Conservation (phyloP, 2,888 invertebrate species). For the Phorcus lineatus region DNA sequence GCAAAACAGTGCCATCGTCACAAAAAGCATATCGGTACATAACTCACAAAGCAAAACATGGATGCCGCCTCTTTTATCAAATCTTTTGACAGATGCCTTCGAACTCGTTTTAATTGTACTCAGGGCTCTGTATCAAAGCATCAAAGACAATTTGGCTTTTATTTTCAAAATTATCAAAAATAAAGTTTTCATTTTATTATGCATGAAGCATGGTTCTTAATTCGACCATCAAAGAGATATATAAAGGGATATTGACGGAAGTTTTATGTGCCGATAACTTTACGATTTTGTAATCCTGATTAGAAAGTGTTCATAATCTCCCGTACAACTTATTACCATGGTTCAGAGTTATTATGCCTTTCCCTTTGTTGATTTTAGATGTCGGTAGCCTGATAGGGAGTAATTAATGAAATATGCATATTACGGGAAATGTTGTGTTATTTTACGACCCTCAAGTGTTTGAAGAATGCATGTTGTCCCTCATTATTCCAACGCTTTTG, state of each 20-base stretch:
- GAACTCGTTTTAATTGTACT: not conserved
- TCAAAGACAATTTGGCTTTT: constrained; percentile 5
- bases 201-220: not conserved
- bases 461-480: too few relatives aligned
- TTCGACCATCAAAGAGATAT: not conserved
- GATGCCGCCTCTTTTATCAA: not conserved
- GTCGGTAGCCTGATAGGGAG: not conserved
- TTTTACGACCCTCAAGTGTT: too few relatives aligned
- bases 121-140: not conserved
- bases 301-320: constrained; percentile 10
- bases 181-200: not conserved
- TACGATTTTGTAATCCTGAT: not conserved
- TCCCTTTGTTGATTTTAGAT: not conserved
- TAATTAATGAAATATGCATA: constrained; percentile 13
- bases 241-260: not conserved
- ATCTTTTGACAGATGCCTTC: not conserved
- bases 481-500: too few relatives aligned
- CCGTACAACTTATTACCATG: not conserved
- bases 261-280: constrained; percentile 8
- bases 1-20: constrained; percentile 5
- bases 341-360: not conserved
- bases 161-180: constrained; percentile 13
- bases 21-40: constrained; percentile 22
- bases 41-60: not conserved
- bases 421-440: not conserved